Evolutionary conservation across 2,888 invertebrate genomes (phyloP).

Genomic region (Amiota minor): DNA sequence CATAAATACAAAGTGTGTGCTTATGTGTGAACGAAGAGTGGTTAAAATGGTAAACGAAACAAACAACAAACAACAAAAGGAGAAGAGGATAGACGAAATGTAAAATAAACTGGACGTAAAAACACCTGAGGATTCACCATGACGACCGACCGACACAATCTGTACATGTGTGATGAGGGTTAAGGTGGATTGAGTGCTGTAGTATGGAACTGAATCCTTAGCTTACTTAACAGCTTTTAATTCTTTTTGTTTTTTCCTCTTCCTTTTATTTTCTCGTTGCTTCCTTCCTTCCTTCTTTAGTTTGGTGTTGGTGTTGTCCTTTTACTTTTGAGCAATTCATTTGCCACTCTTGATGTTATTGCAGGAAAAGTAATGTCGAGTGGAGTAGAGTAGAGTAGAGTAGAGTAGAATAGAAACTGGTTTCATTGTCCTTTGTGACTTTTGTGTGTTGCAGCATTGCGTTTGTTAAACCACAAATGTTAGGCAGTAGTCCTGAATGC

Average conservation of each 20-base stretch:
- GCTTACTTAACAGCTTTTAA: constrained; percentile 11
- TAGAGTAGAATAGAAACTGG: constrained; percentile 52
- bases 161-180: not conserved
- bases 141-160: constrained; percentile 46
- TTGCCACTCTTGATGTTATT: not conserved
- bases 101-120: constrained; percentile 60
- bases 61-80: not conserved
- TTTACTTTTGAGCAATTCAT: constrained; percentile 27
- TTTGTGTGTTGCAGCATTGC: constrained; percentile 55
- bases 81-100: constrained; percentile 1
- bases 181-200: not conserved
- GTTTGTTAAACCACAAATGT: constrained; percentile 61
- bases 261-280: constrained; percentile 16
- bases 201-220: not conserved
- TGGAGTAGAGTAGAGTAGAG: not conserved
- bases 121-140: constrained; percentile 70
- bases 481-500: constrained; percentile 30
- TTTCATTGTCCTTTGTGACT: constrained; percentile 58
- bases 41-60: constrained; percentile 62
- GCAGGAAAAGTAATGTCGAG: not conserved
- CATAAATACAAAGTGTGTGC: constrained; percentile 32
- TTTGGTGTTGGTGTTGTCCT: not conserved
- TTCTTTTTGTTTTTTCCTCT: constrained; percentile 34
- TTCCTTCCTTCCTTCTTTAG: too few species aligned
- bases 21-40: constrained; percentile 36